phyloP scores from a whole-genome alignment of 2,888 invertebrate species.

The Alentia gelatinosa region DNA sequence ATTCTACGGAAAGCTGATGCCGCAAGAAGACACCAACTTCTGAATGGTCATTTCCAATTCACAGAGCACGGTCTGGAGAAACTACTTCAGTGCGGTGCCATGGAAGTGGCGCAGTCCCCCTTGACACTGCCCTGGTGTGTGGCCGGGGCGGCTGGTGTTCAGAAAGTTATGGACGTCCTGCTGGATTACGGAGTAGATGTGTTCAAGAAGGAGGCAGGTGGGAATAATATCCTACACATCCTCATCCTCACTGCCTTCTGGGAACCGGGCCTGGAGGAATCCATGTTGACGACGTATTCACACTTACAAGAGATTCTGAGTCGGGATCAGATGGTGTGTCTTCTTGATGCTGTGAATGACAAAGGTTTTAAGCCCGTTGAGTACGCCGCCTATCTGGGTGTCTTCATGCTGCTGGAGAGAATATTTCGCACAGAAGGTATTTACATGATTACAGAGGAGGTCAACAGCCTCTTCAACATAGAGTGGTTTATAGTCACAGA shows the following conservation, averaged over 20 bases:
- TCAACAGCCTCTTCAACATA: not conserved
- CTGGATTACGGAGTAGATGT: not conserved
- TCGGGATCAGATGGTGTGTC: not conserved
- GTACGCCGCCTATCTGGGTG: not conserved
- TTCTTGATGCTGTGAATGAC: not conserved
- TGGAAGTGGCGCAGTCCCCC: not conserved
- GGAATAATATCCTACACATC: not conserved
- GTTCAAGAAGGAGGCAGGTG: not conserved
- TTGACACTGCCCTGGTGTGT: slow-evolving; percentile 9
- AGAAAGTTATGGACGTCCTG: not conserved
- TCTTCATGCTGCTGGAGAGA: not conserved
- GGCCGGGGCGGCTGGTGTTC: not conserved
- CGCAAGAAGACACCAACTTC: not conserved
- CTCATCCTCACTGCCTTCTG: not conserved
- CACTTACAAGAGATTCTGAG: not conserved
- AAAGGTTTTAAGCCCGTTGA: not conserved
- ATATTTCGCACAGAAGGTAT: slow-evolving; percentile 10
- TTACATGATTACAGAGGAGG: not conserved
- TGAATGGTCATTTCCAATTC: not conserved
- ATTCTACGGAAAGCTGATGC: not conserved
- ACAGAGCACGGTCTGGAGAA: not conserved
- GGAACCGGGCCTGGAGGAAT: not conserved
- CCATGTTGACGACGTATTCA: not conserved
- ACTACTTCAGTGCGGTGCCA: not conserved
- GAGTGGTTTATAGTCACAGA: slow-evolving; percentile 38